These are phyloP conservation scores for Pocillopora grandis DNA, from an alignment of 92 coral and sea anemone species.

Conservation along the genomic window DNA sequence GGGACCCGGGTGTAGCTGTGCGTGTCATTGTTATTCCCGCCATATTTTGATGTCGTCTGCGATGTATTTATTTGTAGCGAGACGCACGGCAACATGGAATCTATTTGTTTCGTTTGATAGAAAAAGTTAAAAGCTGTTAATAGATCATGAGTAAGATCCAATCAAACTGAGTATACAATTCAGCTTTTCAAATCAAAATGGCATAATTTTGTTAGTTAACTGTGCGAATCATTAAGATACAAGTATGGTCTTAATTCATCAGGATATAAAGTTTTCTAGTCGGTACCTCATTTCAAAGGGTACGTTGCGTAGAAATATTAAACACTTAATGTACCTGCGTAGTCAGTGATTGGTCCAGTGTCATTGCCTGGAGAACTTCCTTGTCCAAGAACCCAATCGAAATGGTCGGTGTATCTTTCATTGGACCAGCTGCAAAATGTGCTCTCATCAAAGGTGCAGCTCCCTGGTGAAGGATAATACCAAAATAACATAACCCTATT, in stretches of 20 bases:
- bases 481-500: background rate
- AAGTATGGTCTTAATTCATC: background rate
- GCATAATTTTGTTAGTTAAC: background rate
- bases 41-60: no score
- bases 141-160: no score
- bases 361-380: background rate
- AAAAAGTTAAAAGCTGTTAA: no score
- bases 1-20: no score
- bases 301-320: background rate
- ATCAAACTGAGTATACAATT: no score
- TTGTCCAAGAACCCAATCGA: conserved; percentile 8
- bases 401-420: conserved; percentile 20
- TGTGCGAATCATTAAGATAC: background rate
- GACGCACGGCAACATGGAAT: no score
- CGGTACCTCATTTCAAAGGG: background rate
- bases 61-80: no score
- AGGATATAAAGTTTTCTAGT: background rate
- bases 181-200: background rate
- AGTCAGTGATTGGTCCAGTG: conserved; percentile 19
- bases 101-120: no score
- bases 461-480: background rate
- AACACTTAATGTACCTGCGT: background rate
- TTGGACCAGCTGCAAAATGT: conserved; percentile 20
- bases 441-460: conserved; percentile 21
- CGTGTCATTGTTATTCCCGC: no score